Conservation (phyloP, 2,113 vertebrate genomes). For the Eretmochelys imbricata region DNA sequence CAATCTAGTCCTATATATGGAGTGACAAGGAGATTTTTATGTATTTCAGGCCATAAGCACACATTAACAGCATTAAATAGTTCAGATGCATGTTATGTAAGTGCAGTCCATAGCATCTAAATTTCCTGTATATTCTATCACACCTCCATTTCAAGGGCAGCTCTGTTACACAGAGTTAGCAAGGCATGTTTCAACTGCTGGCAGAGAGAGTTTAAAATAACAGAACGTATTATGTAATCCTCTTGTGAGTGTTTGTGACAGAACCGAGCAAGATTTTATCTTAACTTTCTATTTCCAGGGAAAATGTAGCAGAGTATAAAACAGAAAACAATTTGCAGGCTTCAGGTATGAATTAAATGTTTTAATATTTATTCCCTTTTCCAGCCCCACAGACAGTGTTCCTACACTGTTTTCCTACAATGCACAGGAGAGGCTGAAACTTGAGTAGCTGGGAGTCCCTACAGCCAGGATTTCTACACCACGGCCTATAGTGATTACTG, state of each 20-base stretch:
- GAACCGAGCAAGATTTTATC: constrained; percentile 1
- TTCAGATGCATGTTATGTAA: not conserved
- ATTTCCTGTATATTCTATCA: not conserved
- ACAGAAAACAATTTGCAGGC: constrained; percentile 2
- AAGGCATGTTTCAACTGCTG: not conserved
- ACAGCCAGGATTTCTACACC: not conserved
- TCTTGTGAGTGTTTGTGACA: constrained; percentile 38
- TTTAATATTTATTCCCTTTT: not conserved
- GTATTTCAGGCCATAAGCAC: not conserved
- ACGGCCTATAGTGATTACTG: not conserved
- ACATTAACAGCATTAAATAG: not conserved
- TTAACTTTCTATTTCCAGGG: constrained; percentile 62
- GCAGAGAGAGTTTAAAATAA: constrained; percentile 37
- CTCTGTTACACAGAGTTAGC: not conserved
- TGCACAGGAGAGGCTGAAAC: not conserved
- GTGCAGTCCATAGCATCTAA: not conserved
- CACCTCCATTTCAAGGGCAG: not conserved
- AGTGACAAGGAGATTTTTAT: not conserved
- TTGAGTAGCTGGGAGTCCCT: not conserved
- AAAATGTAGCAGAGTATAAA: not conserved
- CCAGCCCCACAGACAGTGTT: not conserved
- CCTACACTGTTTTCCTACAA: not conserved
- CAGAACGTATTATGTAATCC: not conserved
- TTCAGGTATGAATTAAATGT: constrained; percentile 66
- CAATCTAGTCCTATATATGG: not conserved